Evolutionary conservation across 30 jellyfish, hydroid and myxozoan species (phyloP), one percentile per base, ranked within the genome.

Genomic region (Pseudorhiza aurosa): DNA sequence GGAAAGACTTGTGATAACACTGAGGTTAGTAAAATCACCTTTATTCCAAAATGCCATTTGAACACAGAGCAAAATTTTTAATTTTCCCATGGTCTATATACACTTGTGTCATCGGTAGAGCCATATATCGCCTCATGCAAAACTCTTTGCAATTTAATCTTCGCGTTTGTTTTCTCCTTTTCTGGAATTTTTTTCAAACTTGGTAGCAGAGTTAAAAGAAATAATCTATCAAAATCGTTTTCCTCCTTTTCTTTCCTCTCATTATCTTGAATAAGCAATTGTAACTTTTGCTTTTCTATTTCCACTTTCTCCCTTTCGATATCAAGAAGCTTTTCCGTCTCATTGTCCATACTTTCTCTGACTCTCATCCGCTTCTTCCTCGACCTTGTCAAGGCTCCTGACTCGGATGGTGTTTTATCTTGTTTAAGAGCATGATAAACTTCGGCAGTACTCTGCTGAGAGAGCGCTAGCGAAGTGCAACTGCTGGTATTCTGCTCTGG

Each of bases 121-220:
- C n/a, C n/a, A n/a, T n/a, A n/a, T n/a, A n/a, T 37, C 5, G 82
- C 82, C 37, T 68, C 82, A 11, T 44, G 25, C 82, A 68, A 40
- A 2, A 25, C 2, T 68, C 28, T 19, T 37, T 68, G 82, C 5
- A 71, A 11, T 6, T 33, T 10, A 5, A 47, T 24, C 51, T 72
- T 22, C 44, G 32, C 75, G 24, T 36, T 18, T 2, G 2, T 8
- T 30, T 72, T 49, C 46, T 72, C 60, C 22, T 60, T 28, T 22
- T 17, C 46, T 27, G 86, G 86, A 21, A 72, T 32, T 50, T 49
- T 28, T 32, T 12, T 72, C 2, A 71, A 4, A 47, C 28, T 12
- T 17, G 75, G 75, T 43, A 72, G 39, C 15, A 72, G 28, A 36
- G 75, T 72, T 30, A 50, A 1, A 2, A 72, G 60, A 53, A 47